Evolutionary conservation across 2,113 vertebrate species (phyloP).

Genomic region (Tilapia sparmanii): DNA sequence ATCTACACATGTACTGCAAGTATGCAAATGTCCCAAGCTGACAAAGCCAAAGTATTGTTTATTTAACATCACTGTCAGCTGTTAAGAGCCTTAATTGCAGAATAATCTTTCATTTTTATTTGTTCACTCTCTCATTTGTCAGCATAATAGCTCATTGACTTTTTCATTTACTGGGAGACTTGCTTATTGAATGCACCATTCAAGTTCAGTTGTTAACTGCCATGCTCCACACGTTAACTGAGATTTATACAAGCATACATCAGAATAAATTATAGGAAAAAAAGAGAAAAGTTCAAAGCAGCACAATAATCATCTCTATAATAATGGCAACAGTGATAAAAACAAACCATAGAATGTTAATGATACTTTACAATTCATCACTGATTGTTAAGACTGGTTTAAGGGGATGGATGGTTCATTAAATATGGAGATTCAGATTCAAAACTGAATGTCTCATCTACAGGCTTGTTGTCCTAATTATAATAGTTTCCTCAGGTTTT

Average conservation of each 20-base stretch:
- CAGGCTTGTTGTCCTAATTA: not conserved
- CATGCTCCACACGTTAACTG: not conserved
- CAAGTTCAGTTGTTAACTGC: not conserved
- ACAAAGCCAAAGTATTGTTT: slow-evolving; percentile 31
- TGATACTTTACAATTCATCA: not conserved
- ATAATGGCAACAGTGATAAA: not conserved
- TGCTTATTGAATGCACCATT: not conserved
- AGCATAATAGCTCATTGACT: not conserved
- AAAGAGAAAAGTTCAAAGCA: not conserved
- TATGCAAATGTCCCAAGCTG: slow-evolving; percentile 18
- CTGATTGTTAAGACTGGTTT: not conserved
- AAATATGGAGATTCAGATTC: not conserved
- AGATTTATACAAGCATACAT: not conserved
- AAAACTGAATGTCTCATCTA: not conserved
- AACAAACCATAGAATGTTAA: not conserved
- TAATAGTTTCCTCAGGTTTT: not conserved
- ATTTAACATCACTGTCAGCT: slow-evolving; percentile 17
- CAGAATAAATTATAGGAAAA: not conserved
- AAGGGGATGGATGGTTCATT: not conserved
- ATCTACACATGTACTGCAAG: slow-evolving; percentile 30
- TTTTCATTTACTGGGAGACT: not conserved
- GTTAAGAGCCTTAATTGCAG: not conserved
- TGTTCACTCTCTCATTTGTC: not conserved
- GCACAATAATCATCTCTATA: not conserved
- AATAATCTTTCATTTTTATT: slow-evolving; percentile 8